A percentile compares a stretch with the other conserved stretches of the same genome.
phyloP scores from a whole-genome alignment of 2,888 invertebrate genomes.

The Priapulus caudatus region DNA sequence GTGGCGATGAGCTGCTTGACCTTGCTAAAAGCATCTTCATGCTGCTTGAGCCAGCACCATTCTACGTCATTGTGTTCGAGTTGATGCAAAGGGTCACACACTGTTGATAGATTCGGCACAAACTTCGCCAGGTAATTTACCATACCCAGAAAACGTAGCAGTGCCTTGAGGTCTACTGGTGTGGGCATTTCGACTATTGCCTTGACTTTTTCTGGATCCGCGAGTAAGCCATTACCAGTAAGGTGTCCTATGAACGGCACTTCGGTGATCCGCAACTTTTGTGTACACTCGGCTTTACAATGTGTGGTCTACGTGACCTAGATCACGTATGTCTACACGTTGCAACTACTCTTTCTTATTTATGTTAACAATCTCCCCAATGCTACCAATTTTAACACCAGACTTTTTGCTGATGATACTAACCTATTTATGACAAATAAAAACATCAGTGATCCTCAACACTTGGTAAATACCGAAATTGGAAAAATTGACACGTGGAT shows the following conservation, averaged over 20 bases:
- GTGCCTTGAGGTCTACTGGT: constrained; percentile 14
- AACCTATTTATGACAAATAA: too few relatives aligned
- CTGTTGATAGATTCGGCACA: not conserved
- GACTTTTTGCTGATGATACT: too few relatives aligned
- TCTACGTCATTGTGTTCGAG: not conserved
- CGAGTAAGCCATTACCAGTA: constrained; percentile 15
- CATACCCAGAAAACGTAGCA: constrained; percentile 16
- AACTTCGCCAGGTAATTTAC: too few relatives aligned
- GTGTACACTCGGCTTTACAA: too few relatives aligned
- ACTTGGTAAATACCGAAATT: too few relatives aligned
- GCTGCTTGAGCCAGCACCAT: constrained; percentile 5
- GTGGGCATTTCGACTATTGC: constrained; percentile 18
- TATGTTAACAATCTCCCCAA: too few relatives aligned
- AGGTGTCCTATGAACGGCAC: constrained; percentile 19
- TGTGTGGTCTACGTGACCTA: too few relatives aligned
- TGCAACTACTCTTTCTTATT: too few relatives aligned
- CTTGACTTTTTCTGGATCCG: constrained; percentile 17
- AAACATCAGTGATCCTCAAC: too few relatives aligned
- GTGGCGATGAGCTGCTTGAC: constrained; percentile 8
- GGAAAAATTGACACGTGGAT: too few relatives aligned
- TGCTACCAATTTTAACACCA: too few relatives aligned
- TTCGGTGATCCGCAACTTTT: constrained; percentile 14
- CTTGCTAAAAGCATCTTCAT: constrained; percentile 4
- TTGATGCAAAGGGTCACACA: not conserved
- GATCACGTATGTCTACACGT: too few relatives aligned